Base-by-base conservation (phyloP, 2,797 vertebrate species). In the Macroramphosus scolopax region DNA sequence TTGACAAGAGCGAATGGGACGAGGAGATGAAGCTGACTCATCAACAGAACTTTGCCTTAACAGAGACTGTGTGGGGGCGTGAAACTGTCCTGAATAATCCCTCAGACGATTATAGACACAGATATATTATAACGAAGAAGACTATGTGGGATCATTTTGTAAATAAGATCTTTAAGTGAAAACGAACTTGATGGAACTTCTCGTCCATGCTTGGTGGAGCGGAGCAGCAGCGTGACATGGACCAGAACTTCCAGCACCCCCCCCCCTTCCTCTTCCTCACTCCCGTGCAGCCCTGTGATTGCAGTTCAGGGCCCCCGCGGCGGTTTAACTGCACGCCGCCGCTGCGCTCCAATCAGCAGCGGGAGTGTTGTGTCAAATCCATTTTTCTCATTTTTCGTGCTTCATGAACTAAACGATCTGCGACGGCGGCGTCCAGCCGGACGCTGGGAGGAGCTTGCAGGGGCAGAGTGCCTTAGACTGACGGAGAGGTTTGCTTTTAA, bases 41-140 rank as follows among this genome's bases (percentile, higher is more conserved):
- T 89, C 88, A 86, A 89, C 89, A 89, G 95, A n/a, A n/a, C n/a
- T n/a, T n/a, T n/a, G n/a, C 96, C 96, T 98, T 97, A 98, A 96
- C 90, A 82, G 89, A 92, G 93, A 94, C 92, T 91, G 91, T 88
- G 87, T 88, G 89, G 91, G 93, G n/a, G n/a, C 88, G 88, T 91
- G 69, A 91, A 87, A 86, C 86, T 88, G 81, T 90, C 91, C 91
- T 87, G 88, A 92, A 91, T 89, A 87, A 87, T 75, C 66, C 50
- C 68, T 75, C 72, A 79, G 77, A 78, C 45, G 63, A 73, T 80
- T 75, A 82, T 60, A 88, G 84, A 88, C 56, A 69, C 56, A 81
- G 59, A 76, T 83, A 83, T 84, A 82, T 85, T 86, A 86, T 85
- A 83, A 72, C 40, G 57, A 73, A 59, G 78, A 79, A 81, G 72